These are phyloP conservation scores for Eclectus roratus DNA, from an alignment of 2,113 vertebrate genomes.

Conservation along the genomic window DNA sequence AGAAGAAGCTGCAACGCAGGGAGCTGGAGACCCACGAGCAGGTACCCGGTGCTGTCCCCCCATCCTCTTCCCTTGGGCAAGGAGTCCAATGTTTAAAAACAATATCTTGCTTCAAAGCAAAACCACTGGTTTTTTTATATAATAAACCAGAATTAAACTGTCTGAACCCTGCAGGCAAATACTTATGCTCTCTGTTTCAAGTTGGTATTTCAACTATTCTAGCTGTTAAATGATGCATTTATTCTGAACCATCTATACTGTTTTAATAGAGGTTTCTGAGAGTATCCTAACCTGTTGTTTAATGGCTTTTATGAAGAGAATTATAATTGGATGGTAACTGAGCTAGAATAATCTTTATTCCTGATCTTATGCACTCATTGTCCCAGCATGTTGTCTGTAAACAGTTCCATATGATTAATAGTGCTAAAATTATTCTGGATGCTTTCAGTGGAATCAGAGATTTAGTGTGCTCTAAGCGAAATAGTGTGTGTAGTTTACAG, in stretches of 20 bases:
- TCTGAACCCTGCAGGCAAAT: conserved; percentile 54
- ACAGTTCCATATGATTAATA: conserved; percentile 10
- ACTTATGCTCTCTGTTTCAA: conserved; percentile 33
- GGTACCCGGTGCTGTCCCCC: conserved; percentile 70
- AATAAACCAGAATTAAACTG: conserved; percentile 49
- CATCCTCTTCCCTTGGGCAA: neutral
- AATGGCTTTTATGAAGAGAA: conserved; percentile 3
- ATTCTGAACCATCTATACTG: conserved; percentile 26
- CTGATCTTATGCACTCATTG: neutral
- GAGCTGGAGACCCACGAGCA: conserved; percentile 87
- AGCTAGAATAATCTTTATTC: conserved; percentile 8
- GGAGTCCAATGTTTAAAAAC: neutral
- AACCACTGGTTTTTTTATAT: conserved; percentile 39
- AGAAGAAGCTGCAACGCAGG: conserved; percentile 83
- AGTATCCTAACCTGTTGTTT: conserved; percentile 29
- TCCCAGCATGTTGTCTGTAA: neutral
- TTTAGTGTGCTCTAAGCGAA: neutral
- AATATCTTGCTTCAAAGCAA: conserved; percentile 42
- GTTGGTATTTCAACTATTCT: conserved; percentile 42
- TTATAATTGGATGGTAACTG: neutral
- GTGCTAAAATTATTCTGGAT: neutral
- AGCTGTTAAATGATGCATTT: conserved; percentile 29
- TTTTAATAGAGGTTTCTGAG: conserved; percentile 37
- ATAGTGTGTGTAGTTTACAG: neutral
- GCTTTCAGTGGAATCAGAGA: neutral